Evolutionary conservation across 2,888 invertebrate species (phyloP).

Genomic region (Papilio gigon): DNA sequence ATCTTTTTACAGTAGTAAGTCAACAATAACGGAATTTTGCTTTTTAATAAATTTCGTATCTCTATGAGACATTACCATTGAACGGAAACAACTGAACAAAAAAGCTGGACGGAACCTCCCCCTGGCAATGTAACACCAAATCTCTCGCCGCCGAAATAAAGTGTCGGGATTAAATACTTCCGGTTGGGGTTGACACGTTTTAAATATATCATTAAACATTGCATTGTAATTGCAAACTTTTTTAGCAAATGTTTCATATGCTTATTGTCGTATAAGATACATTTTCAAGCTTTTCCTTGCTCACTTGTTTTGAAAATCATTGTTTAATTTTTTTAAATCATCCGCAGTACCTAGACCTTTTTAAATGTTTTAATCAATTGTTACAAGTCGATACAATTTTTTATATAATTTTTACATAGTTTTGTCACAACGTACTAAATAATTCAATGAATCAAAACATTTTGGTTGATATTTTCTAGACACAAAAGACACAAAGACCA

Average conservation of each 20-base stretch:
- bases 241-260: not conserved
- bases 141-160: constrained; percentile 5
- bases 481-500: constrained; percentile 2
- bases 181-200: not conserved
- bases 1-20: too few relatives aligned
- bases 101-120: constrained; percentile 4
- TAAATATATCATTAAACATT: not conserved
- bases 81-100: not conserved
- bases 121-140: not conserved
- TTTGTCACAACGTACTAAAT: too few relatives aligned
- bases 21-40: too few relatives aligned
- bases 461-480: not conserved
- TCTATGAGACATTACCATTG: not conserved
- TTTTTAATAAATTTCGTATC: not conserved
- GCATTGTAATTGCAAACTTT: too few relatives aligned
- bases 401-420: too few relatives aligned
- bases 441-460: not conserved
- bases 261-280: too few relatives aligned
- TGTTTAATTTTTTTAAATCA: too few relatives aligned
- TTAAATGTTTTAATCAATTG: not conserved
- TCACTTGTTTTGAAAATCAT: too few relatives aligned
- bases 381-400: not conserved
- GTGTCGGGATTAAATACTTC: not conserved
- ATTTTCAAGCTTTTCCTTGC: too few relatives aligned
- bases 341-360: too few relatives aligned